These are phyloP conservation scores for Brachyistius frenatus DNA, from an alignment of 2,113 vertebrate genomes.

Conservation along the genomic window DNA sequence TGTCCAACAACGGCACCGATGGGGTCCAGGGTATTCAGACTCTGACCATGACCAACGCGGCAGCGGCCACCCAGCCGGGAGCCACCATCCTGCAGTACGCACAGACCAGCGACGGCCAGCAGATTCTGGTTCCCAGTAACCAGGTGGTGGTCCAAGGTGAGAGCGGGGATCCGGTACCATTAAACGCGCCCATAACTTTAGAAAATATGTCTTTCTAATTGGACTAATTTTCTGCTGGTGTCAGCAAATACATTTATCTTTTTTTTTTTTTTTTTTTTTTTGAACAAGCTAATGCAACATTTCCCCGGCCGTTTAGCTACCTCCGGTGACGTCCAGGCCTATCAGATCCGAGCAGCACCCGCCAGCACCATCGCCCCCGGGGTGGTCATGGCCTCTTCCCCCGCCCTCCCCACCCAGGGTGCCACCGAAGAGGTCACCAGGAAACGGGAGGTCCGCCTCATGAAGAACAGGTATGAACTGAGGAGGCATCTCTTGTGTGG, in stretches of 20 bases:
- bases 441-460: conserved; percentile 96
- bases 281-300: background rate
- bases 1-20: conserved; percentile 97
- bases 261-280: too few species aligned
- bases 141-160: conserved; percentile 98
- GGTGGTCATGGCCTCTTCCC: conserved; percentile 95
- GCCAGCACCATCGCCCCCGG: conserved; percentile 93
- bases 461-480: conserved; percentile 94
- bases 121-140: conserved; percentile 98
- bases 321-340: conserved; percentile 96
- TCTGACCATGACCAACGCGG: conserved; percentile 93
- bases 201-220: background rate
- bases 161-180: conserved; percentile 16
- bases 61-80: conserved; percentile 90
- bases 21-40: conserved; percentile 96
- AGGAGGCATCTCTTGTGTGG: background rate
- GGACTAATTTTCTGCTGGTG: background rate
- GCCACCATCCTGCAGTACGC: conserved; percentile 98
- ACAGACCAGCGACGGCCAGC: conserved; percentile 97
- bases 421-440: conserved; percentile 93
- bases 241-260: too few species aligned
- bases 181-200: background rate
- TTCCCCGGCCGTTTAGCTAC: conserved; percentile 84
- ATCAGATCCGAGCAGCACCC: conserved; percentile 94
- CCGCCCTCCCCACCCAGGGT: conserved; percentile 89